Evolutionary conservation across 2,797 vertebrate species (phyloP).

Genomic region (Nothura maculosa): DNA sequence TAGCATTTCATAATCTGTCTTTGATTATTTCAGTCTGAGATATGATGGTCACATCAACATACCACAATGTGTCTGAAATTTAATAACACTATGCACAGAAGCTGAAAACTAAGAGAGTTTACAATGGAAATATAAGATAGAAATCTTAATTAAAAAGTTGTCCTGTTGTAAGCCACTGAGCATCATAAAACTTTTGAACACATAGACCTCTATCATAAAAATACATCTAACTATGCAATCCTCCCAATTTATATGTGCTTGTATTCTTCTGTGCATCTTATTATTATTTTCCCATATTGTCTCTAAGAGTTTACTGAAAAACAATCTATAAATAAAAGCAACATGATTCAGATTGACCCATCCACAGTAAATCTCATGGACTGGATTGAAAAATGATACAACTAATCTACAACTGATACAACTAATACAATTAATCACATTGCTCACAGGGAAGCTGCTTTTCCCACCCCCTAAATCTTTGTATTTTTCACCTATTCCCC

Average conservation of each 20-base stretch:
- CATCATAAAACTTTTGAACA: not conserved
- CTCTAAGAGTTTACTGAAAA: not conserved
- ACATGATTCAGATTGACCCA: not conserved
- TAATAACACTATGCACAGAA: not conserved
- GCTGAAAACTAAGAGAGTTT: not conserved
- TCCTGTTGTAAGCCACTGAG: not conserved
- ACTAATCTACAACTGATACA: not conserved
- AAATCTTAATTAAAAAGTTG: slow-evolving; percentile 56
- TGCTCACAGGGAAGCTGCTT: not conserved
- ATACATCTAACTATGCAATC: not conserved
- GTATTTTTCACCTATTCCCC: not conserved
- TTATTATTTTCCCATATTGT: not conserved
- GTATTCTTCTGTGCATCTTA: not conserved
- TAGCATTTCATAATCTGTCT: not conserved
- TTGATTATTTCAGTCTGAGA: slow-evolving; percentile 24
- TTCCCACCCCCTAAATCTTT: not conserved
- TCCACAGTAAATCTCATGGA: not conserved
- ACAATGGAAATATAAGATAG: not conserved
- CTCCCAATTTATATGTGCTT: not conserved
- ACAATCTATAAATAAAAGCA: not conserved
- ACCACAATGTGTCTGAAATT: slow-evolving; percentile 13
- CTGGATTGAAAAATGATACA: not conserved
- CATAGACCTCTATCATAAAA: not conserved
- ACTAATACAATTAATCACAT: not conserved
- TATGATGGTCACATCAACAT: slow-evolving; percentile 4